Evolutionary conservation across 2,888 invertebrate species (phyloP), one percentile per base, ranked within the genome.

Genomic region (Lepidocyrtoides sp.): DNA sequence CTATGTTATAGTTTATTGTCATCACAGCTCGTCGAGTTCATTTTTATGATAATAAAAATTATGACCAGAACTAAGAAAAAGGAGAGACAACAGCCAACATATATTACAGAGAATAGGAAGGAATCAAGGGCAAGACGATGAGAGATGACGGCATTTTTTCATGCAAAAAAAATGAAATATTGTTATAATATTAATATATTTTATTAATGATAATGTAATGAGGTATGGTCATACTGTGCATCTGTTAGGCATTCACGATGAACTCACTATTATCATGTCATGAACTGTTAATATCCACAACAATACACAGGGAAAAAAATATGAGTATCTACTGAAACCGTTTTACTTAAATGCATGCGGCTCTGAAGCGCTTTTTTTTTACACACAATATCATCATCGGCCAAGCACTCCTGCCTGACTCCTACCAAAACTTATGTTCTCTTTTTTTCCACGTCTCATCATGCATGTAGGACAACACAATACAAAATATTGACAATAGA

Each of bases 21-120:
- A 29, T 23, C 5, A 26, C 44, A 44, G 72, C 69, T 69, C 41
- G 41, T 69, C 72, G 17, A 72, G 83, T 23, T 48, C 83, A 41
- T 44, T 83, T 82, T 83, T 83, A 83, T 17, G 66, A 69, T 66
- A 83, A 83, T 66, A 83, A 83, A 83, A 83, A 83, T 83, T 69
- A 83, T 51, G 29, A 69, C 63, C 83, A 48, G 44, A 81, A 63
- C 63, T n/a, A 72, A 79, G 79, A 54, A 79, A 54, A 26, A 57
- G 36, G 10, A 29, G 44, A 44, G 20, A 4, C 36, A 36, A 17
- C 4, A 7, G 69, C 20, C 36, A 20, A 20, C 10, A 20, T n/a
- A 32, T 10, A 17, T 0, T n/a, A n/a, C 1, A 29, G 44, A 12
- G 26, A 23, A 20, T 44, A 72, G 48, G 44, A 23, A 41, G 72